These are phyloP conservation scores for Epicauta chinensis DNA, from an alignment of 1,140 invertebrate species.

Conservation along the genomic window DNA sequence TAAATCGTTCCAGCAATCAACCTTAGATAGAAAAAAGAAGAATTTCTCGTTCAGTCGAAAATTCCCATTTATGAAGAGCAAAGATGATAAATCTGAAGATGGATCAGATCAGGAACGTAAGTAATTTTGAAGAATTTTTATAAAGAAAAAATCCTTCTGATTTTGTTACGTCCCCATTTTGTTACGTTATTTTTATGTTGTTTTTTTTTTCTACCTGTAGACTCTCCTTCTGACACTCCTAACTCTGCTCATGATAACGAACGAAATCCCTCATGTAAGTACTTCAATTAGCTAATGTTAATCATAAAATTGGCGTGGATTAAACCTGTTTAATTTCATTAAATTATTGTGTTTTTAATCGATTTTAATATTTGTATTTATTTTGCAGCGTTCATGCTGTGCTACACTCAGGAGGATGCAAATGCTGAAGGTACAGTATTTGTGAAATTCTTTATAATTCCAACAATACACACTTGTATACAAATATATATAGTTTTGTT, in stretches of 20 bases:
- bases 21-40: constrained; percentile 93
- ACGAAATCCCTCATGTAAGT: constrained; percentile 30
- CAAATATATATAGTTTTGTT: neutral
- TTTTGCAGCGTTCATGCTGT: constrained; percentile 85
- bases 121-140: constrained; percentile 45
- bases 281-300: constrained; percentile 14
- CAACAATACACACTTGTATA: neutral
- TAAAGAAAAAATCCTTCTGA: neutral
- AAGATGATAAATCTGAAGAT: constrained; percentile 96
- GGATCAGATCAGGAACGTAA: constrained; percentile 97
- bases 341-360: neutral
- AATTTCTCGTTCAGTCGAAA: constrained; percentile 96
- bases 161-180: constrained; percentile 9
- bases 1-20: constrained; percentile 66
- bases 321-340: neutral
- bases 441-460: constrained; percentile 18
- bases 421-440: constrained; percentile 75
- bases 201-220: constrained; percentile 37
- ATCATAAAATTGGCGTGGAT: too few relatives aligned
- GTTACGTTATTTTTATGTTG: constrained; percentile 18
- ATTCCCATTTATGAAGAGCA: constrained; percentile 98
- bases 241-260: constrained; percentile 39
- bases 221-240: constrained; percentile 36
- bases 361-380: constrained; percentile 41
- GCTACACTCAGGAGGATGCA: constrained; percentile 84